These are phyloP conservation scores for Lomographa bimaculata DNA, from an alignment of 2,888 invertebrate species.

Conservation along the genomic window DNA sequence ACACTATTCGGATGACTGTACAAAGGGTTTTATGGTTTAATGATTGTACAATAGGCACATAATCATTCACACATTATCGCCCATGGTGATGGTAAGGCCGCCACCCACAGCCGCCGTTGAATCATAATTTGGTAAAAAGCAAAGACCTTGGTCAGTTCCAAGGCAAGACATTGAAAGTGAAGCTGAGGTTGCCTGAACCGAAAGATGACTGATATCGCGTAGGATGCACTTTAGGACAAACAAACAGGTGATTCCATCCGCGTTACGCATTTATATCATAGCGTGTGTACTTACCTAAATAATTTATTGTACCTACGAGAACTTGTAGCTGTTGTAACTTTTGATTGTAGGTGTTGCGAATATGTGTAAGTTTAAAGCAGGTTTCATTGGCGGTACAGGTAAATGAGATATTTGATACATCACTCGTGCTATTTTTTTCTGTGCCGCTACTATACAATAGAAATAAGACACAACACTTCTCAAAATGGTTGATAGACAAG, in stretches of 20 bases:
- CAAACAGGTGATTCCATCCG: conserved; percentile 35
- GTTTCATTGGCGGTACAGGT: too few relatives aligned
- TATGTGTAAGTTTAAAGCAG: conserved; percentile 23
- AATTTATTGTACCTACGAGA: too few relatives aligned
- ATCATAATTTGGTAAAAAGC: conserved; percentile 38
- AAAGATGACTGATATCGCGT: conserved; percentile 25
- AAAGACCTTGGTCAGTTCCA: conserved; percentile 37
- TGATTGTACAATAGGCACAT: conserved; percentile 10
- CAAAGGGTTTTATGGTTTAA: conserved; percentile 12
- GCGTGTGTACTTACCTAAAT: too few relatives aligned
- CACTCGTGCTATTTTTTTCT: too few relatives aligned
- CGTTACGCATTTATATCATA: conserved; percentile 12
- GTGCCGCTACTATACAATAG: too few relatives aligned
- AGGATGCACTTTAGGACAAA: conserved; percentile 21
- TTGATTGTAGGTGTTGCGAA: conserved; percentile 17
- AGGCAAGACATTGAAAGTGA: conserved; percentile 41
- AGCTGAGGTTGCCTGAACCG: conserved; percentile 20
- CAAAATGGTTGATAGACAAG: conserved; percentile 6
- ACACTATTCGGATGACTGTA: conserved; percentile 4
- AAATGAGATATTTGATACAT: too few relatives aligned
- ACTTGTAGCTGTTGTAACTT: too few relatives aligned
- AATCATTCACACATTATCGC: conserved; percentile 23
- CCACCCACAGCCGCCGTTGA: conserved; percentile 29
- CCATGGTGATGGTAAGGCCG: conserved; percentile 25
- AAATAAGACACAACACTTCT: too few relatives aligned